These are phyloP conservation scores for Musca domestica DNA, from an alignment of 1,140 invertebrate species.

Conservation along the genomic window DNA sequence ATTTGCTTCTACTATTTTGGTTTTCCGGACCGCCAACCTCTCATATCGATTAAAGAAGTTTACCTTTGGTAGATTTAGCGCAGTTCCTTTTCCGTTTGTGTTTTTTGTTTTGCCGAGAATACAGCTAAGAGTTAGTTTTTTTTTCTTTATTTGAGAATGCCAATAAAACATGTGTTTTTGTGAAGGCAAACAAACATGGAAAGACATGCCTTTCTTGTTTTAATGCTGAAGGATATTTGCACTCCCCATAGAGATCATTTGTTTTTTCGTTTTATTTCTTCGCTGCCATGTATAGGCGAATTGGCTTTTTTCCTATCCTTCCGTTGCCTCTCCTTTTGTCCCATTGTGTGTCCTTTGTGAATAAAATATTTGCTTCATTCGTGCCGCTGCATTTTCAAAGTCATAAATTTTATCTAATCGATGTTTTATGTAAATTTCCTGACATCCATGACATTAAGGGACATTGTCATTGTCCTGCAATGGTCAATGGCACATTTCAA, in stretches of 20 bases:
- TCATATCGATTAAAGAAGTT: no score
- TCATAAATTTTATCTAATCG: constrained; percentile 5
- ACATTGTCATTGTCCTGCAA: no score
- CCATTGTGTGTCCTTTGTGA: no score
- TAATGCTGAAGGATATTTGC: background rate
- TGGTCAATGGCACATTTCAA: no score
- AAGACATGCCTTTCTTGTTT: background rate
- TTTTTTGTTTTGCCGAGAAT: background rate
- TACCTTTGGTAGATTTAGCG: no score
- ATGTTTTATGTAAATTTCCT: constrained; percentile 6
- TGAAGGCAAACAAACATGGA: background rate
- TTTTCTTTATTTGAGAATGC: background rate
- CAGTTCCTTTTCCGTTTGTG: no score
- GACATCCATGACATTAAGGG: background rate
- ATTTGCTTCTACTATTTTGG: background rate
- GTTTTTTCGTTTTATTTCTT: no score
- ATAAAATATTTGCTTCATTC: no score
- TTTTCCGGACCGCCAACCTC: background rate
- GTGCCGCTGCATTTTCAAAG: background rate
- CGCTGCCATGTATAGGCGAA: no score
- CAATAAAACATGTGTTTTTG: background rate
- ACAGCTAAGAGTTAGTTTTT: background rate
- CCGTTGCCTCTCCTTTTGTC: no score
- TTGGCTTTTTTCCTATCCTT: no score
- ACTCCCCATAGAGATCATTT: no score